These are phyloP conservation scores for Tetragnatha montana DNA, from an alignment of 2,888 invertebrate genomes.

Conservation along the genomic window DNA sequence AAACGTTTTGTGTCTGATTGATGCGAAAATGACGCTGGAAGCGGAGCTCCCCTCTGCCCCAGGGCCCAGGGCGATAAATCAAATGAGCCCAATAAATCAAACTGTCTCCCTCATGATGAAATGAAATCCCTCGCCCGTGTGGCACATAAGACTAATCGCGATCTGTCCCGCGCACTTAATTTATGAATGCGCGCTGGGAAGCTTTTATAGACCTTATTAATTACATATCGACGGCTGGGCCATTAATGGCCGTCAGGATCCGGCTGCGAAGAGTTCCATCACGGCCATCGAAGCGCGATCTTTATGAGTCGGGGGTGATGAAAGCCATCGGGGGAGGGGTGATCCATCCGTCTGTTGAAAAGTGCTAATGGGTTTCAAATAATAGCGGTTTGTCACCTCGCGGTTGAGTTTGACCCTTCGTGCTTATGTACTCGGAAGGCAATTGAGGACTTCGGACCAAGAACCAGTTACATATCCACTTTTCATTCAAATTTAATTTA, in stretches of 20 bases:
- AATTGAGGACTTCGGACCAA: too few relatives aligned
- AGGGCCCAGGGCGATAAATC: slow-evolving; percentile 44
- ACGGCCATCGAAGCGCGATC: not conserved
- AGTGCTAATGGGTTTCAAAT: too few relatives aligned
- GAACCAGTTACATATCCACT: too few relatives aligned
- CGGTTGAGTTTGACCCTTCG: too few relatives aligned
- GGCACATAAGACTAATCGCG: slow-evolving; percentile 62
- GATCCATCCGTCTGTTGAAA: not conserved
- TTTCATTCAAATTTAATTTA: too few relatives aligned
- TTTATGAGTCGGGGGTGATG: slow-evolving; percentile 1
- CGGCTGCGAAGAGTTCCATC: slow-evolving; percentile 48
- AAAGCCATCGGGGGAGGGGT: not conserved
- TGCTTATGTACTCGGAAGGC: too few relatives aligned
- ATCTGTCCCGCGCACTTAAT: slow-evolving; percentile 61
- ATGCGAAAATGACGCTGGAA: not conserved
- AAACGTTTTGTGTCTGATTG: too few relatives aligned
- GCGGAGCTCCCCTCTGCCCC: slow-evolving; percentile 54
- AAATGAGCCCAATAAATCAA: slow-evolving; percentile 65
- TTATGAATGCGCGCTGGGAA: slow-evolving; percentile 63
- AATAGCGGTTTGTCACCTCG: too few relatives aligned
- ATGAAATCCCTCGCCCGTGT: slow-evolving; percentile 58
- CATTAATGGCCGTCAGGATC: slow-evolving; percentile 66
- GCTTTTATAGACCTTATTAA: slow-evolving; percentile 67
- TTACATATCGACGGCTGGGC: slow-evolving; percentile 60
- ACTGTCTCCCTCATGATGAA: slow-evolving; percentile 64